phyloP scores from a whole-genome alignment of 2,113 vertebrate genomes.

The Eupsittula cactorum region DNA sequence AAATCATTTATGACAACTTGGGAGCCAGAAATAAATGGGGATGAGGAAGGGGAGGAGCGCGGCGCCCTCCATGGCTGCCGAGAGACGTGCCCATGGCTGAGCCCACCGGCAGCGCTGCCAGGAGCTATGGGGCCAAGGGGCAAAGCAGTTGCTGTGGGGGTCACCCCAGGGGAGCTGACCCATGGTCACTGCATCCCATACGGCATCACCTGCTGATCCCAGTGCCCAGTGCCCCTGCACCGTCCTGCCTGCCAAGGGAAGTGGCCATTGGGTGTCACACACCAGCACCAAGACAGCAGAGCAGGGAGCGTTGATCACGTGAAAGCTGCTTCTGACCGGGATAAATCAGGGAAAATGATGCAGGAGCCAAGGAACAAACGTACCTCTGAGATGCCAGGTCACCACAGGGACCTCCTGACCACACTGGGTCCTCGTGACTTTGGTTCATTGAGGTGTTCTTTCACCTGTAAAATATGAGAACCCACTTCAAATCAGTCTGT shows the following conservation, averaged over 20 bases:
- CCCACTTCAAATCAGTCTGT: background rate
- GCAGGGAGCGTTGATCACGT: background rate
- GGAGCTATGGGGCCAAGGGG: background rate
- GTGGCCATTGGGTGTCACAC: background rate
- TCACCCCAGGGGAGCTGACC: background rate
- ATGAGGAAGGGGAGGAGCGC: background rate
- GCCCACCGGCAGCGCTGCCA: accelerated
- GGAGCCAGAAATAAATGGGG: conserved; percentile 54
- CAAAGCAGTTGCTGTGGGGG: background rate
- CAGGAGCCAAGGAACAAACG: accelerated
- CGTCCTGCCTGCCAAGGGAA: background rate
- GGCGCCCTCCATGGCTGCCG: accelerated
- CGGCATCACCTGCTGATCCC: accelerated
- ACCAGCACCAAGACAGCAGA: background rate
- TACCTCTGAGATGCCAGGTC: background rate
- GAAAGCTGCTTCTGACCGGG: background rate
- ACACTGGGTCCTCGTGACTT: accelerated
- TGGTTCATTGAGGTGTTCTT: accelerated
- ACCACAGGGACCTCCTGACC: background rate
- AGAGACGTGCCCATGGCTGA: background rate
- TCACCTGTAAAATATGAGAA: accelerated
- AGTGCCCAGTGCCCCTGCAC: background rate
- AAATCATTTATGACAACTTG: conserved; percentile 58
- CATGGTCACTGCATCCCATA: accelerated
- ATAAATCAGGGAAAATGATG: background rate